Evolutionary conservation across 2,797 vertebrate species (phyloP).

Genomic region (Macrochelys suwanniensis): DNA sequence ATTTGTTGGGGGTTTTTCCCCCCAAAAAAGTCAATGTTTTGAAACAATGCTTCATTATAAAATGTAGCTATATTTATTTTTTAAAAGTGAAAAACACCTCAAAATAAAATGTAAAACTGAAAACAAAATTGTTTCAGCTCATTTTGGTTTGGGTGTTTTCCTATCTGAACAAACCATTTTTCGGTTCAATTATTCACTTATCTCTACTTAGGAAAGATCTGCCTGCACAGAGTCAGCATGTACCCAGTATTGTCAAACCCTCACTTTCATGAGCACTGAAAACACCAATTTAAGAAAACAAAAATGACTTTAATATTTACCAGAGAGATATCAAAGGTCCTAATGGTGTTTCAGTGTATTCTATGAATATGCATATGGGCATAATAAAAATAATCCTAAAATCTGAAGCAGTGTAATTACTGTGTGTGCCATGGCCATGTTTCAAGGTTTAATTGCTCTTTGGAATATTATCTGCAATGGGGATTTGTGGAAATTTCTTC

Average conservation of each 20-base stretch:
- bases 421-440: rapidly evolving
- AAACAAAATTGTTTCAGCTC: neutral
- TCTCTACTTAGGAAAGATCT: neutral
- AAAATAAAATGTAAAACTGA: neutral
- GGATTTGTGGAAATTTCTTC: neutral
- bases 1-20: too few relatives aligned
- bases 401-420: neutral
- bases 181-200: neutral
- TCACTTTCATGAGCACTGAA: neutral
- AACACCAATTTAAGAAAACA: conserved; percentile 19
- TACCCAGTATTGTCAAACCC: neutral
- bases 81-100: neutral
- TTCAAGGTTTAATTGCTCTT: neutral
- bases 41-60: neutral
- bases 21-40: neutral
- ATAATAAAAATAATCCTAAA: neutral
- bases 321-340: neutral
- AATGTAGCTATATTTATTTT: neutral
- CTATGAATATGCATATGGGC: neutral
- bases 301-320: neutral
- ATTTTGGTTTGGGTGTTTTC: neutral
- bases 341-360: neutral
- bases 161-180: neutral
- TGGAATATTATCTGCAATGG: neutral
- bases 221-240: conserved; percentile 21